These are phyloP conservation scores for Planiliza haematocheilus DNA, from an alignment of 2,113 vertebrate species.

Conservation along the genomic window DNA sequence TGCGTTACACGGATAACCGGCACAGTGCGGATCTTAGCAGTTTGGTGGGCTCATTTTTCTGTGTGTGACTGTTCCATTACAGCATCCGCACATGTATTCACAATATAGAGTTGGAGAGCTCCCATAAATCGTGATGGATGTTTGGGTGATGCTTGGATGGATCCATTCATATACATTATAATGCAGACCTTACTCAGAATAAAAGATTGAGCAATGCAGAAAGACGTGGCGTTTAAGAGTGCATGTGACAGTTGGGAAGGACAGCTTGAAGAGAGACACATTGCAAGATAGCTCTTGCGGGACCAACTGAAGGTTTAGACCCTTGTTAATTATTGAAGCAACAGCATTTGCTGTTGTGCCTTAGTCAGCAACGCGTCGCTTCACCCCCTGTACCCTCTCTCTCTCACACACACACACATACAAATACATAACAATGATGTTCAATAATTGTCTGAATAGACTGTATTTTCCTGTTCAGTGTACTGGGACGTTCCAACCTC, in stretches of 20 bases:
- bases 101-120: background rate
- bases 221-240: background rate
- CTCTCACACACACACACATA: slow-evolving; percentile 11
- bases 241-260: slow-evolving; percentile 18
- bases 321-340: slow-evolving; percentile 73
- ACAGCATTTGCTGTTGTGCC: slow-evolving; percentile 52
- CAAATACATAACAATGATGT: slow-evolving; percentile 18
- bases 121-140: background rate
- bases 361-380: slow-evolving; percentile 55
- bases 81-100: background rate
- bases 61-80: background rate
- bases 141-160: background rate
- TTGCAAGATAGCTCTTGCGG: slow-evolving; percentile 34
- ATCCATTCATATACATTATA: background rate
- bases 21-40: background rate
- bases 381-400: background rate
- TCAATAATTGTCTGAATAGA: slow-evolving; percentile 34
- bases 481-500: background rate
- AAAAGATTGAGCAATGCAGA: background rate
- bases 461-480: slow-evolving; percentile 1
- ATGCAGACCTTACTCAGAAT: background rate
- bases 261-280: slow-evolving; percentile 24
- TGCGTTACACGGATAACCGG: no score
- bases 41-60: background rate
- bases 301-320: slow-evolving; percentile 44